Evolutionary conservation across 2,113 vertebrate species (phyloP).

Genomic region (Empidonax alnorum): DNA sequence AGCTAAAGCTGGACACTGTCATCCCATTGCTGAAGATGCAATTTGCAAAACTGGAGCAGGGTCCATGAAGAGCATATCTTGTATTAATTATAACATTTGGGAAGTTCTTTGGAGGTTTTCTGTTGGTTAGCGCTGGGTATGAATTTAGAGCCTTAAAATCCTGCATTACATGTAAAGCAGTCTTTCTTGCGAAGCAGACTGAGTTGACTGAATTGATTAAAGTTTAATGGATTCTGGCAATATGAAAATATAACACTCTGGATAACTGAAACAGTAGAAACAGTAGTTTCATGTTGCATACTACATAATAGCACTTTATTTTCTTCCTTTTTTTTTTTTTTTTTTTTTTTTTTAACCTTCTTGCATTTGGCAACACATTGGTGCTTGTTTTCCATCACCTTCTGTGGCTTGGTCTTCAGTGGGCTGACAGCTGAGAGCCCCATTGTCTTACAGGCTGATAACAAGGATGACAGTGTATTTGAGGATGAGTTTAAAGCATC

Average conservation of each 20-base stretch:
- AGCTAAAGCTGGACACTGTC: neutral
- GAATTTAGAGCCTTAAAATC: neutral
- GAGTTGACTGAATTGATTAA: neutral
- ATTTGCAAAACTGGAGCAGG: neutral
- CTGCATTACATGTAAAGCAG: fast-evolving
- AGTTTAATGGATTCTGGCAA: neutral
- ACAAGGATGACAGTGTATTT: constrained; percentile 17
- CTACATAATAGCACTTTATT: neutral
- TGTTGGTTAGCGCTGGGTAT: neutral
- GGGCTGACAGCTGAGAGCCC: neutral
- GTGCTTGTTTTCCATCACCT: neutral
- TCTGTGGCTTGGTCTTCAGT: neutral
- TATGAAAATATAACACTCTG: neutral
- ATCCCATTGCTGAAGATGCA: neutral
- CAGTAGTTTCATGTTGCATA: neutral
- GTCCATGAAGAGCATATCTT: neutral
- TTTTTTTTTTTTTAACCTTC: neutral
- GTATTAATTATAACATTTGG: neutral
- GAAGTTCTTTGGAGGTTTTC: neutral
- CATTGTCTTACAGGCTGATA: neutral
- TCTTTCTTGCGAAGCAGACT: neutral
- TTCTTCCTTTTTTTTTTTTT: neutral
- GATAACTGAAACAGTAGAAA: neutral
- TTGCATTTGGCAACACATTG: neutral
- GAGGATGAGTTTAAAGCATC: constrained; percentile 32